Evolutionary conservation across 1,140 invertebrate genomes (phyloP).

Genomic region (Dolichoris vasculosae): DNA sequence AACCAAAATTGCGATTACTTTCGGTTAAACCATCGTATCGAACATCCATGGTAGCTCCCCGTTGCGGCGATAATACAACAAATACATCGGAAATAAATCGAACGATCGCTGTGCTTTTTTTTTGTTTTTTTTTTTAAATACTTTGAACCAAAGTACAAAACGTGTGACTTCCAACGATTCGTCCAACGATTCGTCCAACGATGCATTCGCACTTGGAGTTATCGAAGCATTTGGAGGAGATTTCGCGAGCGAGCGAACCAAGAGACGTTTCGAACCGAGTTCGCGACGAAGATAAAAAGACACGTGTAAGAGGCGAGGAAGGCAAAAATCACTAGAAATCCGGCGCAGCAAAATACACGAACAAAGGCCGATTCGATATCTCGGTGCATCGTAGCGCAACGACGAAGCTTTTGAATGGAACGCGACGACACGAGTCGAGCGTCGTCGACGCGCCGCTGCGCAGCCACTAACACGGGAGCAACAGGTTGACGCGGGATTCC

Average conservation of each 20-base stretch:
- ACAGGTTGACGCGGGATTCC: conserved; percentile 30
- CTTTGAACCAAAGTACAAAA: too few relatives aligned
- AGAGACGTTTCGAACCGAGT: not conserved
- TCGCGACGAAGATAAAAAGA: not conserved
- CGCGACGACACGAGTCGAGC: not conserved
- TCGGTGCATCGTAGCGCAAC: not conserved
- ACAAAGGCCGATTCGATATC: not conserved
- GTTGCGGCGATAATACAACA: not conserved
- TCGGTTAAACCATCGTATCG: not conserved
- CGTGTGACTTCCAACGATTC: too few relatives aligned
- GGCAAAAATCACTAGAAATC: not conserved
- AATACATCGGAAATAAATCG: not conserved
- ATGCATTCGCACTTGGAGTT: too few relatives aligned
- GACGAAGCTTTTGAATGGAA: not conserved
- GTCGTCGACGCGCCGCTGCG: not conserved
- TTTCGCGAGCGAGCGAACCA: not conserved
- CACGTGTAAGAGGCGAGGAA: not conserved
- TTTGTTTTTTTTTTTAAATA: too few relatives aligned
- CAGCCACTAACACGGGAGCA: conserved; percentile 5
- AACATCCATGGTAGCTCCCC: not conserved
- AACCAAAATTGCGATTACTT: not conserved
- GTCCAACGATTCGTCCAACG: not conserved
- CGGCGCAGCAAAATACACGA: not conserved
- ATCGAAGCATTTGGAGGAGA: not conserved
- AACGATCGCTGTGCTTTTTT: too few relatives aligned